These are phyloP conservation scores for Tigriopus californicus DNA, from an alignment of 2,888 invertebrate species.

Conservation along the genomic window DNA sequence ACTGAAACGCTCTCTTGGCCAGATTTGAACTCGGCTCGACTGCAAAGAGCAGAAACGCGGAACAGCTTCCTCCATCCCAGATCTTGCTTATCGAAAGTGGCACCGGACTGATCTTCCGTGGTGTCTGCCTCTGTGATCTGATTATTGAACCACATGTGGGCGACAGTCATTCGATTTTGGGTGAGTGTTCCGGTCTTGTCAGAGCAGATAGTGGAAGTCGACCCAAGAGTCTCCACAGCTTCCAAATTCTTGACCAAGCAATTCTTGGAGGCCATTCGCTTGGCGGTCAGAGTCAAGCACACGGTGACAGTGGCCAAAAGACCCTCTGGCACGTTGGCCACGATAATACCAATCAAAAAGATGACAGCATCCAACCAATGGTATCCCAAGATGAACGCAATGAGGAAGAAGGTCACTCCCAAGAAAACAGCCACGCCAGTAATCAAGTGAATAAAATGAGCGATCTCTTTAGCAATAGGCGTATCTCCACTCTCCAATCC, in stretches of 20 bases:
- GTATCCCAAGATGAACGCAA: slow-evolving; percentile 37
- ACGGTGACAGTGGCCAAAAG: slow-evolving; percentile 55
- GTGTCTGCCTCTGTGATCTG: slow-evolving; percentile 42
- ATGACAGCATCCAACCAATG: slow-evolving; percentile 47
- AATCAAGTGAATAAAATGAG: slow-evolving; percentile 51
- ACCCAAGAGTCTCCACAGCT: slow-evolving; percentile 57
- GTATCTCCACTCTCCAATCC: slow-evolving; percentile 45
- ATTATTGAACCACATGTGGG: slow-evolving; percentile 52
- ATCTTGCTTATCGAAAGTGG: slow-evolving; percentile 22
- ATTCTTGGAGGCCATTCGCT: slow-evolving; percentile 59
- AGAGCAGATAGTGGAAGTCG: slow-evolving; percentile 59
- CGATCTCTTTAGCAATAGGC: slow-evolving; percentile 55
- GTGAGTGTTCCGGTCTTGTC: slow-evolving; percentile 61
- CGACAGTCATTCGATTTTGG: slow-evolving; percentile 47
- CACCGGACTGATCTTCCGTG: slow-evolving; percentile 36
- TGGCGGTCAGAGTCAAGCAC: slow-evolving; percentile 53
- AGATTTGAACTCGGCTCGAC: slow-evolving; percentile 41
- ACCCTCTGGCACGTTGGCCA: slow-evolving; percentile 45
- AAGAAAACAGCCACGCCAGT: slow-evolving; percentile 44
- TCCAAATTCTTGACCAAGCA: slow-evolving; percentile 52
- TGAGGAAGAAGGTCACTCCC: slow-evolving; percentile 46
- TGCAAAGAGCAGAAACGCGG: slow-evolving; percentile 10
- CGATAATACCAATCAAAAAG: slow-evolving; percentile 38
- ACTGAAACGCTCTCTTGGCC: slow-evolving; percentile 33
- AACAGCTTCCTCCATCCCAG: slow-evolving; percentile 11